Evolutionary conservation across 1,140 invertebrate species (phyloP).

Genomic region (Lepidurus apus): DNA sequence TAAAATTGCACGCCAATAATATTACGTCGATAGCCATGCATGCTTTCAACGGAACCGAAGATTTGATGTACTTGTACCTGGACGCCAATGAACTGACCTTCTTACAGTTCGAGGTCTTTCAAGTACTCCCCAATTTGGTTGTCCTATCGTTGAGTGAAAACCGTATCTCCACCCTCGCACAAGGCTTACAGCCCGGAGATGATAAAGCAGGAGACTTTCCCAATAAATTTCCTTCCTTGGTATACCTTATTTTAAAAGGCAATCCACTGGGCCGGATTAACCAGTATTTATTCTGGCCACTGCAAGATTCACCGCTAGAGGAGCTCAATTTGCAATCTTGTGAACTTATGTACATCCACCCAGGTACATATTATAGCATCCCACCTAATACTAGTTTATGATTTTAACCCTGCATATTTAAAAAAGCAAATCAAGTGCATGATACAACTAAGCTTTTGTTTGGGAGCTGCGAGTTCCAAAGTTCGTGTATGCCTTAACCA

Average conservation of each 20-base stretch:
- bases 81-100: constrained; percentile 23
- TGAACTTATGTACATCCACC: constrained; percentile 31
- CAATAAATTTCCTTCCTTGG: constrained; percentile 22
- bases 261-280: constrained; percentile 31
- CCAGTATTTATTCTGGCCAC: constrained; percentile 28
- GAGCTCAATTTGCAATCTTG: constrained; percentile 35
- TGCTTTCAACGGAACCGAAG: constrained; percentile 28
- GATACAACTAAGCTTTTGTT: neutral
- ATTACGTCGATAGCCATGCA: constrained; percentile 22
- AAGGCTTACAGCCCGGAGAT: neutral
- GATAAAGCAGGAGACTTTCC: constrained; percentile 20
- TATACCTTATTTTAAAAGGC: constrained; percentile 26
- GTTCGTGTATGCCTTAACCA: neutral
- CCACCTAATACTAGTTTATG: no score
- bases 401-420: no score
- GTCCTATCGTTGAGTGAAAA: constrained; percentile 31
- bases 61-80: constrained; percentile 29
- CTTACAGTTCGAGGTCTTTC: constrained; percentile 27
- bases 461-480: neutral
- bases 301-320: constrained; percentile 26
- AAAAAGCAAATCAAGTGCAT: no score
- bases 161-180: constrained; percentile 24
- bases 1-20: constrained; percentile 25
- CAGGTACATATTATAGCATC: constrained; percentile 30
- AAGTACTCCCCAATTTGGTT: constrained; percentile 25